A percentile compares a stretch with the other conserved stretches of the same genome.
These are phyloP conservation scores for Drosophila prostipennis DNA, from an alignment of 2,888 invertebrate genomes.

Conservation along the genomic window DNA sequence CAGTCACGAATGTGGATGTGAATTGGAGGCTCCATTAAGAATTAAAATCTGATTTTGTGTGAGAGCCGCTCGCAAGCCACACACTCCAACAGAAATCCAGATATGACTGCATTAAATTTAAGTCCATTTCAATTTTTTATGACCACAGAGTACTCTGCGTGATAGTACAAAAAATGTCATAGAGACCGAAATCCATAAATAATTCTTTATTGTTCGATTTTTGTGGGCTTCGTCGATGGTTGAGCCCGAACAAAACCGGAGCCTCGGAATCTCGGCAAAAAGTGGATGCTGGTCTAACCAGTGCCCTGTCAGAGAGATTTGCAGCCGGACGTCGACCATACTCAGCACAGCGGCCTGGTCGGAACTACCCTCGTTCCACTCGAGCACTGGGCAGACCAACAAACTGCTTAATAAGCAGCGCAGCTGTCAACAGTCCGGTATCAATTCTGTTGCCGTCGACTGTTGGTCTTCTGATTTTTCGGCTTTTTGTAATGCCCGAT, in stretches of 20 bases:
- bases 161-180: constrained; percentile 42
- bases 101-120: constrained; percentile 62
- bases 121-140: constrained; percentile 54
- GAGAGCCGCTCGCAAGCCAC: constrained; percentile 50
- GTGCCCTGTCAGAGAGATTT: constrained; percentile 1
- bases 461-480: constrained; percentile 18
- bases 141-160: constrained; percentile 13
- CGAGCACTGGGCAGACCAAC: constrained; percentile 4
- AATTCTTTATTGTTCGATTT: constrained; percentile 59
- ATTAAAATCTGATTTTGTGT: constrained; percentile 56
- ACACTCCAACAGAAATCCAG: constrained; percentile 13
- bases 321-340: neutral
- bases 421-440: constrained; percentile 61
- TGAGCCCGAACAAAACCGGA: neutral
- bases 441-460: constrained; percentile 36
- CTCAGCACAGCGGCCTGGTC: neutral
- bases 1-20: constrained; percentile 20
- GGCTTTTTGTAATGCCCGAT: constrained; percentile 4
- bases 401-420: constrained; percentile 76
- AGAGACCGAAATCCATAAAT: constrained; percentile 65
- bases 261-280: constrained; percentile 4
- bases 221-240: neutral
- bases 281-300: constrained; percentile 5
- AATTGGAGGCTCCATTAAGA: constrained; percentile 42
- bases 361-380: constrained; percentile 3